phyloP scores from a whole-genome alignment of 2,797 vertebrate genomes.

The Cyprinella venusta region DNA sequence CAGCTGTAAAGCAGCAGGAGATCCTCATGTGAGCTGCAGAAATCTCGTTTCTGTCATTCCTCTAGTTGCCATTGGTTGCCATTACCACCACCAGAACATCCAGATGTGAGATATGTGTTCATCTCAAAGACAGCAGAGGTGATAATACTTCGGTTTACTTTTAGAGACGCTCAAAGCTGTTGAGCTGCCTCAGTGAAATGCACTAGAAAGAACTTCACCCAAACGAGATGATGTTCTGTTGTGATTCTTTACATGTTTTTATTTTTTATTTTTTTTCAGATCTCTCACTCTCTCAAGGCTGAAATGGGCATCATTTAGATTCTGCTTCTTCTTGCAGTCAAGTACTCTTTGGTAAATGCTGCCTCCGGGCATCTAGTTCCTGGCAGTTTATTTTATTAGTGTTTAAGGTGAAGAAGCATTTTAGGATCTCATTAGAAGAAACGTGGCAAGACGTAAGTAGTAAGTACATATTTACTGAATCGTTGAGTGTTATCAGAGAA shows the following conservation, averaged over 20 bases:
- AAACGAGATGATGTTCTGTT: constrained; percentile 4
- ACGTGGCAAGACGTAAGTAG: not conserved
- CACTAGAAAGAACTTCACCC: not conserved
- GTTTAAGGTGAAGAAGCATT: not conserved
- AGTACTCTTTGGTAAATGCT: not conserved
- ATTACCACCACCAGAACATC: not conserved
- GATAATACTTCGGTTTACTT: not conserved
- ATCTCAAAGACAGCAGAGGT: constrained; percentile 13
- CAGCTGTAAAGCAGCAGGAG: constrained; percentile 47
- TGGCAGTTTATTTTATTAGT: not conserved
- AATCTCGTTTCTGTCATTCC: not conserved
- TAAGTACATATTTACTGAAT: not conserved
- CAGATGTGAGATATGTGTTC: not conserved
- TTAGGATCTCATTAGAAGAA: not conserved
- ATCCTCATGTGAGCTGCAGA: not conserved
- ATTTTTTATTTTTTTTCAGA: too few species aligned
- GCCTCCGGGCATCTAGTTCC: not conserved
- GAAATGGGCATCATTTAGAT: constrained; percentile 1
- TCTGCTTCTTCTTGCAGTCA: not conserved
- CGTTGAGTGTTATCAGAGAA: not conserved
- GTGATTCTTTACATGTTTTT: not conserved
- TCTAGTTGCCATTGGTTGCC: constrained; percentile 9
- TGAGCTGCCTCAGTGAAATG: not conserved
- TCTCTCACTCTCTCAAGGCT: not conserved
- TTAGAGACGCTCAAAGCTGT: not conserved